Base-by-base conservation (phyloP, 2,888 invertebrate species). In the Agrotis ipsilon region DNA sequence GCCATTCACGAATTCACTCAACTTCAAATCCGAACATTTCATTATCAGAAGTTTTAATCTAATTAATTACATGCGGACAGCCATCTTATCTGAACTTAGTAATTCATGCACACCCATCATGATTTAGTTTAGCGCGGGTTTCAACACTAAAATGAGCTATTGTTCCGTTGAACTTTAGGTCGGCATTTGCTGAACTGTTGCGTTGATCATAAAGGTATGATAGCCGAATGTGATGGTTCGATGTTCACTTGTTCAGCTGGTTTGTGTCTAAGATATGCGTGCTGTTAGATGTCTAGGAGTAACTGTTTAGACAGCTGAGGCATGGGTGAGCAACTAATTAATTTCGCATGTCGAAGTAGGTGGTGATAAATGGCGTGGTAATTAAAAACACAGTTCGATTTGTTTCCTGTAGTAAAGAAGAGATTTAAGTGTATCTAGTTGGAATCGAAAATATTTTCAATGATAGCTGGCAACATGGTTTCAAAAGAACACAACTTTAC, bases 171-270 rank as follows among this genome's bases (percentile, higher is more conserved):
- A 95, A 95, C 95, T 95, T 95, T 94, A 85, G 85, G 83, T 84
- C 94, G 95, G 91, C 94, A 95, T 95, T 95, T 95, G 91, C 89
- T 87, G 91, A 92, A 91, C 91, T 93, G 88, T 93, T 93, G 92
- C 92, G 83, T 86, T 87, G 92, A 93, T 94, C 90, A 81, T 86
- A 88, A 86, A 83, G 84, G 55, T 83, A 83, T 87, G 93, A 94
- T 93, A 93, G 90, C 66, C 61, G 59, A 75, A 75, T 88, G 84
- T 81, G 86, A 87, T 85, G 86, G 85, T 89, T 85, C 82, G 68
- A 73, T 79, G 74, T 68, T 79, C 57, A 64, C 64, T 39, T 9
- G 52, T 68, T 79, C 57, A 64, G 67, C 45, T 9, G 52, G 68
- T 63, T 64, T 61, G 19, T 45, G 43, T 65, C 73, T 68, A 39